Evolutionary conservation across 1,140 invertebrate species (phyloP), one percentile per base, ranked within the genome.

Genomic region (Dysdera silvatica): DNA sequence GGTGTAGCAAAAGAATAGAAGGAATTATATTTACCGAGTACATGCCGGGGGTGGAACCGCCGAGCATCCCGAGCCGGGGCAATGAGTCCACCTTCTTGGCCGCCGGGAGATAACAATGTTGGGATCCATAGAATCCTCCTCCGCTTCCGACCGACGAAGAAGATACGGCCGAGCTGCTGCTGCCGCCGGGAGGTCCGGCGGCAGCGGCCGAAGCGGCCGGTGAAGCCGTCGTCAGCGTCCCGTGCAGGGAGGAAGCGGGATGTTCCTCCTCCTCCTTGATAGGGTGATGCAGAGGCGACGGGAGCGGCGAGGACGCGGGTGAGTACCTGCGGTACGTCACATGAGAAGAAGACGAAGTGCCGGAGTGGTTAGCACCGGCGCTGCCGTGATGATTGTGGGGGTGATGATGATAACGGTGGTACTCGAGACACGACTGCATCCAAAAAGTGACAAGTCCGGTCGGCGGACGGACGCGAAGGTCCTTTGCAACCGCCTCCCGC

Each of bases 201-300:
- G n/a, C n/a, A n/a, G n/a, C n/a, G n/a, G n/a, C n/a, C n/a, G n/a
- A n/a, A 51, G 49, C 31, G 49, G 49, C 49, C 41, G 61, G 61
- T 41, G 60, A 62, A 20, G 60, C 60, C 60, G 53, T 56, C 52
- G 61, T 63, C 51, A 61, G 49, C 49, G 49, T 52, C 37, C 59
- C 59, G 57, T 47, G 52, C 59, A 51, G 59, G n/a, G n/a, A n/a
- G n/a, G n/a, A n/a, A n/a, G n/a, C n/a, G n/a, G n/a, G n/a, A n/a
- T n/a, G n/a, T n/a, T n/a, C n/a, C 56, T 63, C 61, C 61, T 63
- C 61, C 45, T 63, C 61, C 51, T 63, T 63, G 61, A 63, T 63
- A 31, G 37, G 10, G 6, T 53, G 51, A 23, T 37, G 59, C 41
- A 47, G 45, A 43, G 53, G 31, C 20, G 61, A 37, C 16, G 49